These are phyloP conservation scores for Cerceris ruficornis DNA, from an alignment of 2,888 invertebrate species.

Conservation along the genomic window DNA sequence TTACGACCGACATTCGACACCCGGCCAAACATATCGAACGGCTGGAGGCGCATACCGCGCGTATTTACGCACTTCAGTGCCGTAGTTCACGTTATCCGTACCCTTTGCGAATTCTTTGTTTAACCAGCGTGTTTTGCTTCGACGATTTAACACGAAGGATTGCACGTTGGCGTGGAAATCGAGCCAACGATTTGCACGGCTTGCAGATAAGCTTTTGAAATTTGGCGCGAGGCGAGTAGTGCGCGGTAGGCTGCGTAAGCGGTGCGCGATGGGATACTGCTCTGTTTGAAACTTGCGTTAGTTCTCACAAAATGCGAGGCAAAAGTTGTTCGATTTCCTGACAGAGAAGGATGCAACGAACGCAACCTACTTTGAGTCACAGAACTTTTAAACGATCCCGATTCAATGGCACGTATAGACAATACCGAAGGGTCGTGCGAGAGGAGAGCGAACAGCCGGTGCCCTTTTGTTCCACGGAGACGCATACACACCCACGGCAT, in stretches of 20 bases:
- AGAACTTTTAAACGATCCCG: no score
- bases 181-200: neutral
- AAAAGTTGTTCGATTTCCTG: neutral
- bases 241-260: no score
- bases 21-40: conserved; percentile 49
- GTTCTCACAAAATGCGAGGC: neutral
- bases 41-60: conserved; percentile 21
- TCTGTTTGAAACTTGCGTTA: neutral
- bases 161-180: neutral
- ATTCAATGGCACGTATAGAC: no score
- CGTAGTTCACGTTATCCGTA: neutral
- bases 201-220: no score
- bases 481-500: neutral
- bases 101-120: neutral
- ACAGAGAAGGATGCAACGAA: no score
- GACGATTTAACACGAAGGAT: neutral
- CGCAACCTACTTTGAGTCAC: no score
- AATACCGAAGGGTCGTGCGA: no score
- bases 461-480: conserved; percentile 6
- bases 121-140: neutral
- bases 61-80: conserved; percentile 25
- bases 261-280: neutral
- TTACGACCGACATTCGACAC: conserved; percentile 59
- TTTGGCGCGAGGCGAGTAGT: no score
- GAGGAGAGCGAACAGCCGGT: neutral